Evolutionary conservation across 2,113 vertebrate genomes (phyloP).

Genomic region (Sus scrofa): T2T-Sscrofa CM000812.6:169069001-169069500

Average conservation of each 20-base stretch:
- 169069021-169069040: neutral
- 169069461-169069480: too few relatives aligned
- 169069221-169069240: neutral
- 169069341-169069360: too few relatives aligned
- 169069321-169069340: too few relatives aligned
- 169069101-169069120: too few relatives aligned
- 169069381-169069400: too few relatives aligned
- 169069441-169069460: too few relatives aligned
- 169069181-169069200: neutral
- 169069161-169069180: neutral
- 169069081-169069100: neutral
- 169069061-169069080: neutral
- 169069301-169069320: too few relatives aligned
- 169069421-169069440: too few relatives aligned
- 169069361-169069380: too few relatives aligned
- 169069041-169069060: neutral
- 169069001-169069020: neutral
- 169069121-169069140: neutral
- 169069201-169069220: neutral
- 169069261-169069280: neutral
- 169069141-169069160: neutral
- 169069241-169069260: neutral
- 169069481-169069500: too few relatives aligned
- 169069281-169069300: too few relatives aligned
- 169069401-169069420: too few relatives aligned